Evolutionary conservation across 1,140 invertebrate species (phyloP).

Genomic region (Cyclina sinensis): DNA sequence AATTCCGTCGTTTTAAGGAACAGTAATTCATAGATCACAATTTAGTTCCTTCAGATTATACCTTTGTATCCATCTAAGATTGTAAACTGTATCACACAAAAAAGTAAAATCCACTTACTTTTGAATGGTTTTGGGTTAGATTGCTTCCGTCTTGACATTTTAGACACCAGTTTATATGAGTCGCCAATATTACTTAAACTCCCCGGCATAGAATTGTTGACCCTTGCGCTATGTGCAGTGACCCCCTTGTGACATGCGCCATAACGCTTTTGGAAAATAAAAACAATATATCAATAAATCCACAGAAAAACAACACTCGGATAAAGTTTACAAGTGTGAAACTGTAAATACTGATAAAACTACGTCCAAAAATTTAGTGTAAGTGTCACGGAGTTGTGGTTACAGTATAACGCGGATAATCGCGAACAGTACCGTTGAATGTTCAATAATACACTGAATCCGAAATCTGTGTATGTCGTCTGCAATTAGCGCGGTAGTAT

Average conservation of each 20-base stretch:
- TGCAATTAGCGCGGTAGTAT: conserved; percentile 49
- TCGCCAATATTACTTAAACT: conserved; percentile 48
- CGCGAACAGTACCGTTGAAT: conserved; percentile 2
- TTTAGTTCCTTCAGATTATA: too few relatives aligned
- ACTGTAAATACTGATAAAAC: neutral
- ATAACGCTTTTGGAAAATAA: conserved; percentile 37
- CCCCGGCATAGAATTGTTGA: conserved; percentile 24
- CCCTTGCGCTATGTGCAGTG: conserved; percentile 56
- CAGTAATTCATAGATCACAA: too few relatives aligned
- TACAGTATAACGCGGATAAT: neutral
- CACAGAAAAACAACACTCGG: neutral
- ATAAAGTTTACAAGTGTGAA: neutral
- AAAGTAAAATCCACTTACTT: conserved; percentile 50
- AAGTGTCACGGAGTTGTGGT: neutral
- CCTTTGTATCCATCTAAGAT: too few relatives aligned
- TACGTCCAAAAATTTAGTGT: neutral
- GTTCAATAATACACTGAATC: conserved; percentile 55
- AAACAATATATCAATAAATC: conserved; percentile 23
- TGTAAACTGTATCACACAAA: too few relatives aligned
- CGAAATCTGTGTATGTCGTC: conserved; percentile 43
- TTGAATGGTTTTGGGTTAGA: conserved; percentile 63
- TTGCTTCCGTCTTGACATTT: conserved; percentile 62
- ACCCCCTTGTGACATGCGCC: conserved; percentile 47
- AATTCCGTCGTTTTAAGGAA: too few relatives aligned
- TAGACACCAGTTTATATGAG: conserved; percentile 1